Conservation (phyloP, 2,113 vertebrate genomes). For the Maccullochella peelii region DNA sequence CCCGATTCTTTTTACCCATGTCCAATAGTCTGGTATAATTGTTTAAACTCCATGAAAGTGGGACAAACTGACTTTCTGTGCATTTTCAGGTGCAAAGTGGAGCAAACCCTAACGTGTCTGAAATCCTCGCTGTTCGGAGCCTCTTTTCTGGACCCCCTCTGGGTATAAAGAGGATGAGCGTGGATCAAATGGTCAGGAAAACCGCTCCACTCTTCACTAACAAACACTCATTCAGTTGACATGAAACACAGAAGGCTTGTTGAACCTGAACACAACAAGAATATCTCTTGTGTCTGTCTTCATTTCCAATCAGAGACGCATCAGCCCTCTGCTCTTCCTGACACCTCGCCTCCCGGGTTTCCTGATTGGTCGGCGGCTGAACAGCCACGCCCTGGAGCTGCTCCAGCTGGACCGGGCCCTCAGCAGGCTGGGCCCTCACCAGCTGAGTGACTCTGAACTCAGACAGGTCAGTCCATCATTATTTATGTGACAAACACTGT, state of each 20-base stretch:
- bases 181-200: constrained; percentile 86
- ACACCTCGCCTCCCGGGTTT: constrained; percentile 85
- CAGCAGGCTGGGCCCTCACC: constrained; percentile 82
- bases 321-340: constrained; percentile 90
- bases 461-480: constrained; percentile 81
- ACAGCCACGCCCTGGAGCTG: constrained; percentile 86
- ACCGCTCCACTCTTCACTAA: neutral
- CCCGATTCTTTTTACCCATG: neutral
- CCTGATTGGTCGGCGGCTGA: constrained; percentile 86
- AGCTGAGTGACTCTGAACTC: constrained; percentile 88
- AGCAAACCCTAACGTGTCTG: constrained; percentile 79
- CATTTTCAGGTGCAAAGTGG: constrained; percentile 87
- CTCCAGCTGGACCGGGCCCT: constrained; percentile 89
- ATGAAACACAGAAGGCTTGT: neutral
- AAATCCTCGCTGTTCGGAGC: constrained; percentile 85
- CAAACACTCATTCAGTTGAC: neutral
- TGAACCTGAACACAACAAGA: neutral
- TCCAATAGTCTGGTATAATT: neutral
- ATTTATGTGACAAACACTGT: neutral
- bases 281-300: constrained; percentile 28
- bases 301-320: constrained; percentile 82
- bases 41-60: neutral
- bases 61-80: neutral
- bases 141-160: constrained; percentile 87
- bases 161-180: constrained; percentile 81